These are phyloP conservation scores for Hydrochoerus hydrochaeris DNA, from an alignment of 2,113 vertebrate species.

Conservation along the genomic window DNA sequence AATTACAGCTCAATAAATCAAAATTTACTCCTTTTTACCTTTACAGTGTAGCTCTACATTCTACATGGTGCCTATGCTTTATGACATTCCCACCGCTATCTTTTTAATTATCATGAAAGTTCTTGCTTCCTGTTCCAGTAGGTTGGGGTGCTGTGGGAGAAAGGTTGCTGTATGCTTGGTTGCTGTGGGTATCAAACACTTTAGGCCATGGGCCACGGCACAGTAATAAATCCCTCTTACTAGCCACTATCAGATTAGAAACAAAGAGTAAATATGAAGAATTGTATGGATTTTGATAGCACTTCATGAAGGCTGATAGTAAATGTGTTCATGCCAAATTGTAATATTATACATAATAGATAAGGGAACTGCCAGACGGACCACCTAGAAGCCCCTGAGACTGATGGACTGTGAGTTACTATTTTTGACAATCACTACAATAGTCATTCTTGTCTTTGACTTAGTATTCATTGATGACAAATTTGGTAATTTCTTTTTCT, in stretches of 20 bases:
- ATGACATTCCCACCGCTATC: constrained; percentile 14
- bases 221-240: constrained; percentile 59
- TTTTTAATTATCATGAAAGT: constrained; percentile 60
- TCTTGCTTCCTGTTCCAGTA: constrained; percentile 62
- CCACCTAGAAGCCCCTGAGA: constrained; percentile 38
- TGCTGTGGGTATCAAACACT: constrained; percentile 31
- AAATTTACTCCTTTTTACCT: constrained; percentile 64
- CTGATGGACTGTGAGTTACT: constrained; percentile 47
- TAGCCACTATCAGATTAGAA: constrained; percentile 40
- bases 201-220: neutral
- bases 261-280: constrained; percentile 38
- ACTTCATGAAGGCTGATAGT: constrained; percentile 49
- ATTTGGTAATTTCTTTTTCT: neutral
- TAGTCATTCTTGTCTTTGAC: constrained; percentile 47
- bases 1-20: constrained; percentile 78
- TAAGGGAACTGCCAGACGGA: neutral
- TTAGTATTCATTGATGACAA: neutral
- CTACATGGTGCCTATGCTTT: neutral
- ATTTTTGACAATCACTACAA: neutral
- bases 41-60: neutral
- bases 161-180: neutral
- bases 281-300: constrained; percentile 41
- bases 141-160: neutral
- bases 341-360: neutral
- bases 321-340: neutral